Evolutionary conservation across 2,113 vertebrate species (phyloP), one percentile per base, ranked within the genome.

Genomic region (Oreochromis aureus): DNA sequence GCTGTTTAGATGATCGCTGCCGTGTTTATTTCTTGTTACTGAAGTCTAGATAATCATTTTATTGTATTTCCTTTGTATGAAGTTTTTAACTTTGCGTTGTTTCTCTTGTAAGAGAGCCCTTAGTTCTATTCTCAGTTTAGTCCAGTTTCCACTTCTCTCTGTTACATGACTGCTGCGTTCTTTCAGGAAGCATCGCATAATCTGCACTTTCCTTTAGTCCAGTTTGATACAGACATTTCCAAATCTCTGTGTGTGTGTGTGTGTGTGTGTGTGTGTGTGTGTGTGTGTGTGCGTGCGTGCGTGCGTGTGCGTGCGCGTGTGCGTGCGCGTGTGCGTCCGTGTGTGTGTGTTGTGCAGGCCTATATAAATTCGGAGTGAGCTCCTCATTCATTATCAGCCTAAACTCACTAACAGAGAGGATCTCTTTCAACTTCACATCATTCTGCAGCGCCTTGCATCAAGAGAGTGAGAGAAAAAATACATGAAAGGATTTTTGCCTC

Each of bases 401-500:
- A 2, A 51, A 56, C 63, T 56, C 16, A 24, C 56, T 73, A 53
- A 73, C 81, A 32, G 15, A 53, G 51, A 73, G 19, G 8, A 1
- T 19, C 59, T 63, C 82, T 55, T 78, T 81, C 54, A 84, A 32
- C 78, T 18, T 46, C 6, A 5, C 46, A 11, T 78, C 82, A 22
- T 66, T 53, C 55, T 85, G 82, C 16, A 48, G 16, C 1, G 6
- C 3, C 2, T 10, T 32, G 66, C 24, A 73, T 27, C 2, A 4
- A 73, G 54, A 13, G 39, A 44, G 13, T 44, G 66, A 71, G 7
- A 2, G 39, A 54, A 36, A 39, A 71, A 54, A 54, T 4, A 56
- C 66, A 84, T 89, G 82, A 89, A 89, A 89, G 85, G 90, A 79
- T 59, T 84, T 63, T 84, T 44, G 39, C 39, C 22, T 73, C 22